Percentiles rank a stretch among this genome's conserved stretches.
phyloP scores from a whole-genome alignment of 2,113 vertebrate genomes.

The Gymnarchus niloticus region DNA sequence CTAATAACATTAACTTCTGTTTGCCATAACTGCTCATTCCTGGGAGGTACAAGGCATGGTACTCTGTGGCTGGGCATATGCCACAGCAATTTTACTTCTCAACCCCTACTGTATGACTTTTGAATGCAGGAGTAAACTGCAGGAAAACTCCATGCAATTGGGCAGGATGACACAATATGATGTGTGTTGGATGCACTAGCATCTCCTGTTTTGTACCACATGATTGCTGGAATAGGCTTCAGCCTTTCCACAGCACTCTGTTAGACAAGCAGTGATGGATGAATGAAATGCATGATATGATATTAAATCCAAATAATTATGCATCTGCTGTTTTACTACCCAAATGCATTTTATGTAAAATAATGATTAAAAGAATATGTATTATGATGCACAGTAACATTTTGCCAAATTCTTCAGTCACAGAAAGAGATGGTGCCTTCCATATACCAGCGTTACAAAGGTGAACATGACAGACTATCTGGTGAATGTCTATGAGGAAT shows the following conservation, averaged over 20 bases:
- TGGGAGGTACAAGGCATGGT: too few species aligned
- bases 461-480: constrained; percentile 1
- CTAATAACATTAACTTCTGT: too few species aligned
- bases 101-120: too few species aligned
- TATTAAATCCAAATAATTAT: background rate
- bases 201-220: background rate
- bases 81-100: too few species aligned
- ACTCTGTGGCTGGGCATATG: too few species aligned
- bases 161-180: too few species aligned
- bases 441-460: background rate
- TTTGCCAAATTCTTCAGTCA: background rate
- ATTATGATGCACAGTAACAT: background rate
- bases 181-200: too few species aligned
- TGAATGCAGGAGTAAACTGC: too few species aligned
- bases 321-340: background rate
- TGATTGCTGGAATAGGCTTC: background rate
- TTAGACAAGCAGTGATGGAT: background rate
- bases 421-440: background rate
- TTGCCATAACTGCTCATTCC: too few species aligned
- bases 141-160: too few species aligned
- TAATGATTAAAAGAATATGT: background rate
- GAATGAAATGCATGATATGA: background rate
- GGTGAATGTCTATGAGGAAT: background rate
- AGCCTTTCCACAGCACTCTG: background rate
- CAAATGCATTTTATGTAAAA: background rate